Evolutionary conservation across 2,888 invertebrate species (phyloP), one percentile per base, ranked within the genome.

Genomic region (Apocheima hispidaria): DNA sequence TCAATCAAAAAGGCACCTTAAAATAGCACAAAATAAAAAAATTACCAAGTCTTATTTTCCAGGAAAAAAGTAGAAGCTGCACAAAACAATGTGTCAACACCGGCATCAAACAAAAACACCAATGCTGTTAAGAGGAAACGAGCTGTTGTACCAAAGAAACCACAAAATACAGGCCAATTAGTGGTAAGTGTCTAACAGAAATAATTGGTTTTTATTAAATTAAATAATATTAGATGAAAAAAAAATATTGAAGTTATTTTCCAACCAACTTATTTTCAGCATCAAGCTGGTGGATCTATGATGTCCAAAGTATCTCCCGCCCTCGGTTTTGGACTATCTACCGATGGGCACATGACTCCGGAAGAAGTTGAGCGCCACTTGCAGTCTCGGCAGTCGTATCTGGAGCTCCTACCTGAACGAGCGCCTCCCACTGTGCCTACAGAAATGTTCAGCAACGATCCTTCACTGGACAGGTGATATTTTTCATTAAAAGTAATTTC

Each of bases 381-480:
- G 65, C 98, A 98, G 83, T 96, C 97, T 12, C 93, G 96, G 14
- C 97, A 97, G 74, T 95, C 95, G 21, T 95, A 96, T 81, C 90
- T 96, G 88, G 96, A 97, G 84, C 90, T 97, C 66, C 93, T 97
- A 67, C 96, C 97, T 1, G 98, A 98, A 83, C 94, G 97, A 71
- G 97, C 98, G 28, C 97, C 98, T 0, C 96, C 97, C 0, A 97
- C 97, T 10, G 97, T 98, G 26, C 98, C 98, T 4, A 97, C 96
- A 38, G 98, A 98, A 89, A 97, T 98, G 96, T 98, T 98, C 81
- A 98, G 98, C 87, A 98, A 98, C 87, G 98, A 98, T 77, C 97
- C 97, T 53, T 97, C 98, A 1, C 89, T 97, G 48, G 97, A 97
- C 83, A 96, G 96, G 96, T 70, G 21, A 65, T 43, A 50, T 35